Evolutionary conservation across 37 sponge, comb jelly and placozoan genomes (phyloP).

Genomic region (Aphrocallistes beatrix): DNA sequence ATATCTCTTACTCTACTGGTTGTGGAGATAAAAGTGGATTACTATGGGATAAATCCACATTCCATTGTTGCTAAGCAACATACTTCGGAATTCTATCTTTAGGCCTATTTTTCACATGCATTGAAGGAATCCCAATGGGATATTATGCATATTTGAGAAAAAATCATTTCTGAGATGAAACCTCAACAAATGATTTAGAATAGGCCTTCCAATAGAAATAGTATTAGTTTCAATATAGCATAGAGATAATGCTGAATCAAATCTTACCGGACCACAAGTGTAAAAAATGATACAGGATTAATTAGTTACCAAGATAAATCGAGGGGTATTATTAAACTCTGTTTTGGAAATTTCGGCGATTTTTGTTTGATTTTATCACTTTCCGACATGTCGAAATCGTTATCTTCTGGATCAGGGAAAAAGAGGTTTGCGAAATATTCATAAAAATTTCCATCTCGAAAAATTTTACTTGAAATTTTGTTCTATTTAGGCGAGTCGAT

Average conservation of each 20-base stretch:
- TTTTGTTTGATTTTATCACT: not conserved
- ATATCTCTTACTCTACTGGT: no score
- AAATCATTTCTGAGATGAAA: not conserved
- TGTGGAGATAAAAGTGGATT: no score
- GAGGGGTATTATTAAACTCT: no score
- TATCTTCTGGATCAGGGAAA: not conserved
- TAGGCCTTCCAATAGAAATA: not conserved
- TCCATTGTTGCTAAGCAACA: slow-evolving; percentile 7
- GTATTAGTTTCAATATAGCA: not conserved
- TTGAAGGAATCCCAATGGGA: no score
- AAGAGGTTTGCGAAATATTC: slow-evolving; percentile 1
- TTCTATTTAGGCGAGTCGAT: not conserved
- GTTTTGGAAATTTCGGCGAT: not conserved
- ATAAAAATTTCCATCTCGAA: not conserved
- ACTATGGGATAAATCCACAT: no score
- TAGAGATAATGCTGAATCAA: not conserved
- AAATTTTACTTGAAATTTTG: not conserved
- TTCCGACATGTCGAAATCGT: not conserved
- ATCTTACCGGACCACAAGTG: not conserved
- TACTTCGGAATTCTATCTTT: no score
- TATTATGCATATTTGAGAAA: not conserved
- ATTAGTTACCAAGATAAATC: not conserved
- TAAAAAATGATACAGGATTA: not conserved
- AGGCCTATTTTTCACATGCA: no score
- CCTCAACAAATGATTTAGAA: not conserved